Evolutionary conservation across 2,888 invertebrate species (phyloP), one percentile per base, ranked within the genome.

Genomic region (Heliconius hortense): DNA sequence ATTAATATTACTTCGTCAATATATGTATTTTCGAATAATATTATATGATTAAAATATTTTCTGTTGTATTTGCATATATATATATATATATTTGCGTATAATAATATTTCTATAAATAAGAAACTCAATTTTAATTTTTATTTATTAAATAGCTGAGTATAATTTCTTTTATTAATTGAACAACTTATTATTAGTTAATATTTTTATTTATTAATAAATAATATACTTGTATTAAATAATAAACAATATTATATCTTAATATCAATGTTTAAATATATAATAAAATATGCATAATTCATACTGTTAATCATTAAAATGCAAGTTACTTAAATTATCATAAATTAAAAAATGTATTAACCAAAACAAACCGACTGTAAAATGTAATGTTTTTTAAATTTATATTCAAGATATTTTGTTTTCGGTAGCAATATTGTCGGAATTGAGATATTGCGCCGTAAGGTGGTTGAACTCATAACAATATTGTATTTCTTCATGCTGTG

Each of bases 271-370:
- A 63, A 63, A 63, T 63, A 21, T 63, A 0, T 31, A 31, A 35
- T 64, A n/a, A 64, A 64, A 64, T 31, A 31, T 63, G 21, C 21
- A 63, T 62, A 62, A 62, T 62, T 48, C 48, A 48, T 48, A 18
- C 1, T 7, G 18, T 48, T 62, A 26, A 18, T 18, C 24, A 4
- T n/a, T 35, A 35, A 63, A 63, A 56, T 56, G 21, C 8, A 56
- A 56, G 7, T 10, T 56, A 56, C 18, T 48, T 48, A 48, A 48
- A 48, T 48, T 18, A 48, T 48, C 18, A 48, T 48, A 18, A 18
- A 48, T 48, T 7, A 48, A 48, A 48, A 48, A 48, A 18, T 48
- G 18, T 48, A 18, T 48, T 48, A 48, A 48, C 5, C 18, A 48
- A 18, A 48, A 48, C 48, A 48, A 31, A 35, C 64, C 2, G 35